Conservation (phyloP, 2,888 invertebrate species). For the Silvanus unidentatus region DNA sequence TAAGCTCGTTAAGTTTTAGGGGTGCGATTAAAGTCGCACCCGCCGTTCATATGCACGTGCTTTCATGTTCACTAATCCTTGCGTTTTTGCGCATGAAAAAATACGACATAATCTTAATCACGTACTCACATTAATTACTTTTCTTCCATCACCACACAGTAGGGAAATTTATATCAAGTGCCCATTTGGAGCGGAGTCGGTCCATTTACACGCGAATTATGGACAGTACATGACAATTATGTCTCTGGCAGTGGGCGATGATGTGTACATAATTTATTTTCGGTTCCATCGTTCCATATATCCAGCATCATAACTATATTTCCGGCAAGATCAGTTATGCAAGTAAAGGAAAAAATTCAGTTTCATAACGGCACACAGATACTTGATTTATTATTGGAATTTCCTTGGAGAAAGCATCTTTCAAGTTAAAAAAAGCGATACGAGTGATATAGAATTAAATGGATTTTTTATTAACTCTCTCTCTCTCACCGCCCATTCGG, state of each 20-base stretch:
- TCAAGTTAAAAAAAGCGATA: too few species aligned
- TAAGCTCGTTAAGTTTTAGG: slow-evolving; percentile 23
- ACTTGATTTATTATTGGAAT: too few species aligned
- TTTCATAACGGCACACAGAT: too few species aligned
- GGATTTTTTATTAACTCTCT: too few species aligned
- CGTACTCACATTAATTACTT: slow-evolving; percentile 44
- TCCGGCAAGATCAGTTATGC: too few species aligned
- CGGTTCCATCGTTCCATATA: too few species aligned
- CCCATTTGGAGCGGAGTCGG: background rate
- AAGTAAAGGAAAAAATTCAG: too few species aligned
- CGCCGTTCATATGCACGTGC: slow-evolving; percentile 19
- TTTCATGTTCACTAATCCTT: slow-evolving; percentile 16
- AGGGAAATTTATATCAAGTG: slow-evolving; percentile 37
- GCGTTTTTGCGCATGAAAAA: slow-evolving; percentile 18
- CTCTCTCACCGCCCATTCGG: too few species aligned
- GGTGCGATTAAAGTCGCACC: slow-evolving; percentile 16
- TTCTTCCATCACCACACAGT: slow-evolving; percentile 35
- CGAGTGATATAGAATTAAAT: too few species aligned
- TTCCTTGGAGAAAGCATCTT: too few species aligned
- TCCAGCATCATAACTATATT: too few species aligned
- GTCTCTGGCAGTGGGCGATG: slow-evolving; percentile 15
- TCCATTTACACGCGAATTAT: slow-evolving; percentile 20
- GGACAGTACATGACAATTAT: slow-evolving; percentile 34
- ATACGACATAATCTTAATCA: slow-evolving; percentile 43
- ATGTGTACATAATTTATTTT: too few species aligned